phyloP scores from a whole-genome alignment of 2,113 vertebrate species.

The Ahaetulla prasina region DNA sequence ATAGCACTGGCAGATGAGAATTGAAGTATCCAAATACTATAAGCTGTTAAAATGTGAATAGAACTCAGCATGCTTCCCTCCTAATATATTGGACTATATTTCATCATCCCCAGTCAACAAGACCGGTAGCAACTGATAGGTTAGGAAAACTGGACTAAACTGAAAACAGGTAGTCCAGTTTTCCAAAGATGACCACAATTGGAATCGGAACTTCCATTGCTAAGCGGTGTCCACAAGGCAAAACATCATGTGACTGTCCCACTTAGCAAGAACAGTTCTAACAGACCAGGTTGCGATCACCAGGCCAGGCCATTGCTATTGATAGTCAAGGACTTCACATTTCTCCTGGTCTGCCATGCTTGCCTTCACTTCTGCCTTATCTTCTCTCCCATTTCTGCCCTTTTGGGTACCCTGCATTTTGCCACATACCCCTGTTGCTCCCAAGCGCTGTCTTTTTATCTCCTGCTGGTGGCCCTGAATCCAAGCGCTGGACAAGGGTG shows the following conservation, averaged over 20 bases:
- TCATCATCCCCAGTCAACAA: neutral
- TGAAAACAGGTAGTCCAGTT: neutral
- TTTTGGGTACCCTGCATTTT: neutral
- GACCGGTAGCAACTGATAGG: neutral
- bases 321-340: neutral
- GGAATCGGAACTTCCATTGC: neutral
- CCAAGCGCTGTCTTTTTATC: neutral
- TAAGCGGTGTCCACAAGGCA: neutral
- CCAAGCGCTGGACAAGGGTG: neutral
- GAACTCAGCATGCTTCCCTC: neutral
- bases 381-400: neutral
- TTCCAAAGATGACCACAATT: neutral
- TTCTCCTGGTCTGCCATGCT: neutral
- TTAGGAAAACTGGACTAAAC: neutral
- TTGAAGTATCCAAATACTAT: neutral
- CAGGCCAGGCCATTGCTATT: neutral
- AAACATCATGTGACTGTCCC: neutral
- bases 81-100: neutral
- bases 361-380: neutral
- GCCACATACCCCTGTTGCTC: neutral
- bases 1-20: neutral
- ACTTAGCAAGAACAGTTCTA: neutral
- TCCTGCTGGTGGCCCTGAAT: neutral
- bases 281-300: neutral
- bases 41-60: neutral